Evolutionary conservation across 2,113 vertebrate species (phyloP).

Genomic region (Anas platyrhynchos): DNA sequence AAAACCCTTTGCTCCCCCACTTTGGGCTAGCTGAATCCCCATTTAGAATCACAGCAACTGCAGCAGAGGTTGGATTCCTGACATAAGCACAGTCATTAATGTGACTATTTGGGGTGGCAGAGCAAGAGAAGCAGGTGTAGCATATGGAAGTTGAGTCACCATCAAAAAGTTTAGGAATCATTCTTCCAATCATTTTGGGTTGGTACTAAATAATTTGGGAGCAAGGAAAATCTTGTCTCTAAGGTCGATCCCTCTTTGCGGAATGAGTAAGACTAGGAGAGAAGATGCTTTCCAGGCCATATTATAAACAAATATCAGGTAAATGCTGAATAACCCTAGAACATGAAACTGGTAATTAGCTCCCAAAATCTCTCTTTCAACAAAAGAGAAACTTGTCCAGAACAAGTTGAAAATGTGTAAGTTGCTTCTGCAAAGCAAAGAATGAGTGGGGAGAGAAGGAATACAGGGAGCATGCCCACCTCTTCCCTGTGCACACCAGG

Average conservation of each 20-base stretch:
- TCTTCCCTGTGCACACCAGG: background rate
- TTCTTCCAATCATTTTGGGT: background rate
- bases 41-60: background rate
- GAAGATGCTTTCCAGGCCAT: background rate
- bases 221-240: background rate
- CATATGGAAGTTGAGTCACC: fast-evolving
- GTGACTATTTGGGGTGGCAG: background rate
- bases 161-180: background rate
- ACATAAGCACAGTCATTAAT: background rate
- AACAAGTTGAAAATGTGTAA: background rate
- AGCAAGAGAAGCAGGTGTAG: background rate
- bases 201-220: background rate
- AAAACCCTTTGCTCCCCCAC: background rate
- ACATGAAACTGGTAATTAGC: background rate
- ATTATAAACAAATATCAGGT: background rate
- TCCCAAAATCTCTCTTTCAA: background rate
- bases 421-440: background rate
- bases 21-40: background rate
- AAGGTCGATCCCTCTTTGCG: background rate
- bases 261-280: background rate
- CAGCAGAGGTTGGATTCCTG: background rate
- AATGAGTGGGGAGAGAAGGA: background rate
- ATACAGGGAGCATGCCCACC: background rate
- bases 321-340: background rate
- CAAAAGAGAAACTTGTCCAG: background rate